Conservation (phyloP, 1,140 invertebrate genomes). For the Sycophaga agraensis region DNA sequence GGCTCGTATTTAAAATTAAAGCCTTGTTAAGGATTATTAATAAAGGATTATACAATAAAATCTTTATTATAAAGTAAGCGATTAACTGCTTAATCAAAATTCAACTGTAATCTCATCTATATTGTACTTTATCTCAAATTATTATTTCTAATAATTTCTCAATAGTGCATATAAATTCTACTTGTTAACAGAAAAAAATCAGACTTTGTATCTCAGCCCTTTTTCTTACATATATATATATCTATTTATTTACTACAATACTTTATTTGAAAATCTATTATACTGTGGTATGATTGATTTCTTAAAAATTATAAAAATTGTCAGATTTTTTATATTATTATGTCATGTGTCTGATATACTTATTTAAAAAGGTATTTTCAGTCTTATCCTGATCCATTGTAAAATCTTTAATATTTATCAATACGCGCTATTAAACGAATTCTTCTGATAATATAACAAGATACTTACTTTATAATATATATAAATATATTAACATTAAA, state of each 20-base stretch:
- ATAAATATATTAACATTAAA: constrained; percentile 3
- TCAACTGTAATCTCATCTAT: constrained; percentile 6
- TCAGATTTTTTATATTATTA: constrained; percentile 1
- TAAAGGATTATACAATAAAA: not conserved
- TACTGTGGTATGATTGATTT: not conserved
- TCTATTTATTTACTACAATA: constrained; percentile 1
- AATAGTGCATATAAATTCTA: not conserved
- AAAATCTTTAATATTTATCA: not conserved
- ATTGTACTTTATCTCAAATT: constrained; percentile 11
- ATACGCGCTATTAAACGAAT: not conserved
- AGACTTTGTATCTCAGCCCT: constrained; percentile 8
- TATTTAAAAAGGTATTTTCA: constrained; percentile 24
- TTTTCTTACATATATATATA: not conserved
- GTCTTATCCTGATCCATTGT: constrained; percentile 1
- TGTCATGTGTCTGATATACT: constrained; percentile 5
- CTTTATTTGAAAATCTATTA: constrained; percentile 2
- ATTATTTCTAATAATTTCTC: constrained; percentile 11
- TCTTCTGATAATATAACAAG: not conserved
- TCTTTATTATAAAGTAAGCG: no score
- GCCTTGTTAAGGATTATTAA: constrained; percentile 18
- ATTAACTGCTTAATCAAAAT: no score
- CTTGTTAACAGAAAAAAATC: constrained; percentile 7
- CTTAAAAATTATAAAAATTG: constrained; percentile 3
- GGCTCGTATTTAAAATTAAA: constrained; percentile 33
- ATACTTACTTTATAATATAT: not conserved